phyloP scores from a whole-genome alignment of 1,140 invertebrate species.

The Harpegnathos saltator region DNA sequence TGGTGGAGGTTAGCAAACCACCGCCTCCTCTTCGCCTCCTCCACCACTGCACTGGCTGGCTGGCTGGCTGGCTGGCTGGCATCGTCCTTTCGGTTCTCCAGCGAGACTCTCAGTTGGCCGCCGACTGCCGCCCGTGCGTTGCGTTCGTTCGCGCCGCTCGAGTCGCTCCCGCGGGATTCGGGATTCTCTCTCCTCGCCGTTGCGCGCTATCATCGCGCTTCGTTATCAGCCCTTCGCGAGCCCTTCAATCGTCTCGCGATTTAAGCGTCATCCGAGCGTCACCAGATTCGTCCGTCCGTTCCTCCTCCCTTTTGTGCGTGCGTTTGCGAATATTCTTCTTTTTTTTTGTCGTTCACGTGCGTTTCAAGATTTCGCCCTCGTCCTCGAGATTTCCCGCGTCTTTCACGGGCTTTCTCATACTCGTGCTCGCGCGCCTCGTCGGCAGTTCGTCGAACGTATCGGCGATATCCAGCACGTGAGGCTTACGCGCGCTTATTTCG shows the following conservation, averaged over 20 bases:
- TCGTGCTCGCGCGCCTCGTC: background rate
- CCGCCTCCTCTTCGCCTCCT: conserved; percentile 69
- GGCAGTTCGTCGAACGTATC: background rate
- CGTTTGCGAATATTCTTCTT: no score
- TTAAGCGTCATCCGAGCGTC: background rate
- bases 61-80: conserved; percentile 46
- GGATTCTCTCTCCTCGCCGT: background rate
- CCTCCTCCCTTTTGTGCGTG: background rate
- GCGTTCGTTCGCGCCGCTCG: conserved; percentile 55
- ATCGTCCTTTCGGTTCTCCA: conserved; percentile 68
- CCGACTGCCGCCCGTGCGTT: conserved; percentile 79
- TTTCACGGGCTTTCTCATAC: background rate
- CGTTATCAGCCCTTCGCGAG: background rate
- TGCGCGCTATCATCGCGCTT: background rate
- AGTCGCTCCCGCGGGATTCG: background rate
- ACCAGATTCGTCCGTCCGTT: background rate
- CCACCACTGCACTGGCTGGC: conserved; percentile 50
- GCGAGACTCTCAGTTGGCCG: conserved; percentile 81
- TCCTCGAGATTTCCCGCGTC: no score
- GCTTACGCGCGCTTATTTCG: conserved; percentile 1
- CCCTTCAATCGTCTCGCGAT: background rate
- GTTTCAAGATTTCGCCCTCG: background rate
- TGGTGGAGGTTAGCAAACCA: conserved; percentile 67
- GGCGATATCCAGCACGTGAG: background rate
- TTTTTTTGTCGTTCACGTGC: no score